Conservation (phyloP, 2,797 vertebrate species). For the Stomatorhinus walkeri region DNA sequence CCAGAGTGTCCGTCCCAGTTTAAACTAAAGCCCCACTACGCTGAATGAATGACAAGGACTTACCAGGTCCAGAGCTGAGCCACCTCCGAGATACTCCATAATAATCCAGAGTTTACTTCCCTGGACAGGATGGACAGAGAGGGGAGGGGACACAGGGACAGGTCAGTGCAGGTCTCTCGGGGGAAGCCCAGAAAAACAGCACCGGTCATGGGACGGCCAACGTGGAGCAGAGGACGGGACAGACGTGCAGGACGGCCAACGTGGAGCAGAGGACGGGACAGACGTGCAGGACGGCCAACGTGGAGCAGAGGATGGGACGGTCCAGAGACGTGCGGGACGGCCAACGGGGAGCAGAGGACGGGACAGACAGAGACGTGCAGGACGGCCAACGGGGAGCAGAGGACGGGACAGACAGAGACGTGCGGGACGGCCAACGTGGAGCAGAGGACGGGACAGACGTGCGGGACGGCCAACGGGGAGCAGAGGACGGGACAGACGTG, state of each 20-base stretch:
- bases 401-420: background rate
- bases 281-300: background rate
- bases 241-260: background rate
- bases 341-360: background rate
- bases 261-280: background rate
- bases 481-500: background rate
- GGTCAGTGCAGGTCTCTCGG: background rate
- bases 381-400: background rate
- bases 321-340: background rate
- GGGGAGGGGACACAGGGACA: background rate
- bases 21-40: background rate
- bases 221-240: background rate
- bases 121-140: constrained; percentile 50
- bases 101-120: constrained; percentile 98
- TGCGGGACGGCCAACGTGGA: background rate
- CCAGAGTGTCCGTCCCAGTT: background rate
- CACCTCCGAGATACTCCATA: constrained; percentile 97
- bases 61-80: constrained; percentile 92
- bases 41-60: constrained; percentile 36
- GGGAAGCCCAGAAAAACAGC: background rate
- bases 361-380: background rate
- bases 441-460: background rate
- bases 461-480: background rate
- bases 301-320: background rate
- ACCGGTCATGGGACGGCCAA: background rate